Conservation (phyloP, 2,888 invertebrate species). For the Lasioglossum villosulum region DNA sequence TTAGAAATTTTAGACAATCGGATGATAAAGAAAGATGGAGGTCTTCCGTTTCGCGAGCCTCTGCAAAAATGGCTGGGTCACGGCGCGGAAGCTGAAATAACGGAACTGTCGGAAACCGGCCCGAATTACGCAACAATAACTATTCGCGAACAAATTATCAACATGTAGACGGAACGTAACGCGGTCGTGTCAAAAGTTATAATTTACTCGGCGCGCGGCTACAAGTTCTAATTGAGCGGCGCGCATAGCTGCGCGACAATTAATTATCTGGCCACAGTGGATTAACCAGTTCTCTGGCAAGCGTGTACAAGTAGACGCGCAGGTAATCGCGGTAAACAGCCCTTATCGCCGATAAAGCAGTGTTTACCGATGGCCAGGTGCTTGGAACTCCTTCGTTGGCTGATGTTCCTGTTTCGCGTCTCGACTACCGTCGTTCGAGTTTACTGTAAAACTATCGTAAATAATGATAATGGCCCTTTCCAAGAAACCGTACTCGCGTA, state of each 20-base stretch:
- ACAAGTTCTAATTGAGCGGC: conserved; percentile 46
- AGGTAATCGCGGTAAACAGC: conserved; percentile 38
- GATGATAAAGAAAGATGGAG: neutral
- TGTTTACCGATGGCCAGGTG: conserved; percentile 14
- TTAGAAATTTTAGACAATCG: neutral
- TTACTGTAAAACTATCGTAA: conserved; percentile 18
- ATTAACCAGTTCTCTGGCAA: conserved; percentile 39
- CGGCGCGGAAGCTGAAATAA: neutral
- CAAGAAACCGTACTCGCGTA: neutral
- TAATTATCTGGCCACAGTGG: conserved; percentile 42
- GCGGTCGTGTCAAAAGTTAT: conserved; percentile 45
- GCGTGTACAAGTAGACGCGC: conserved; percentile 20
- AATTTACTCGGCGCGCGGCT: conserved; percentile 36
- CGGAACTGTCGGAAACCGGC: neutral
- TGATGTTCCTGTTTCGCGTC: conserved; percentile 11
- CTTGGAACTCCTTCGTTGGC: conserved; percentile 20
- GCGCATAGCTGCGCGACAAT: conserved; percentile 45
- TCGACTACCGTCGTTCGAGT: neutral
- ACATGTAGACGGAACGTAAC: conserved; percentile 35
- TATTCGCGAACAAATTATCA: conserved; percentile 41
- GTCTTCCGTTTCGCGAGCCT: neutral
- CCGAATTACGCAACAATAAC: conserved; percentile 43
- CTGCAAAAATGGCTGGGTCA: neutral
- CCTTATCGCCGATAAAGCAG: conserved; percentile 40
- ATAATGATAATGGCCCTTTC: neutral